phyloP scores from a whole-genome alignment of 2,888 invertebrate species.

The Eudasyphora cyanicolor region DNA sequence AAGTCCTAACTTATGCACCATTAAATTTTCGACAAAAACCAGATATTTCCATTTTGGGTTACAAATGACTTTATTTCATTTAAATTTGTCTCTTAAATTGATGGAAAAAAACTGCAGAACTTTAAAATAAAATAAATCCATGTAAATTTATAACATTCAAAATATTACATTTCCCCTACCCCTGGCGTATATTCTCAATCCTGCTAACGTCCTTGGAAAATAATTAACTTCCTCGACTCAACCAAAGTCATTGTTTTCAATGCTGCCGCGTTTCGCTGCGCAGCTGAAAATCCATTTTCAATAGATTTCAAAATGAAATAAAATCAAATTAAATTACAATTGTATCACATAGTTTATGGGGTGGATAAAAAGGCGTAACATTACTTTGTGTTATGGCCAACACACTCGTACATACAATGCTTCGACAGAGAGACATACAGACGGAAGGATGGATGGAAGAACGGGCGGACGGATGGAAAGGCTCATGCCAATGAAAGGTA shows the following conservation, averaged over 20 bases:
- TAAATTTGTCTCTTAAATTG: no score
- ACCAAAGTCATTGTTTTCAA: constrained; percentile 10
- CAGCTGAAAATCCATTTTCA: constrained; percentile 21
- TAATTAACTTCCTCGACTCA: constrained; percentile 7
- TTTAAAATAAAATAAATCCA: no score
- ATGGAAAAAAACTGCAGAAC: no score
- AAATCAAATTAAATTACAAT: constrained; percentile 66
- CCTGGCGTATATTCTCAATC: background rate
- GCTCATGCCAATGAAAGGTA: constrained; percentile 46
- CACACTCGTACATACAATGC: no score
- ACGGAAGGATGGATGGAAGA: constrained; percentile 40
- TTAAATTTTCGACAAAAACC: no score
- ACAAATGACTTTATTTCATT: no score
- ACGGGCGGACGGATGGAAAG: background rate
- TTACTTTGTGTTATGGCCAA: constrained; percentile 48
- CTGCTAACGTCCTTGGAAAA: constrained; percentile 11
- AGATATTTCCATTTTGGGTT: no score
- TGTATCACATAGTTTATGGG: constrained; percentile 63
- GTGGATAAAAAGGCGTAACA: constrained; percentile 66
- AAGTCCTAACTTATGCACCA: no score
- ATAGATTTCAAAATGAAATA: constrained; percentile 54
- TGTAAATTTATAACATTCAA: no score
- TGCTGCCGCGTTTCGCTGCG: background rate
- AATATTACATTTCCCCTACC: background rate
- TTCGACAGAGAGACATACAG: background rate